Conservation (phyloP, 2,888 invertebrate species). For the Caprella mutica region DNA sequence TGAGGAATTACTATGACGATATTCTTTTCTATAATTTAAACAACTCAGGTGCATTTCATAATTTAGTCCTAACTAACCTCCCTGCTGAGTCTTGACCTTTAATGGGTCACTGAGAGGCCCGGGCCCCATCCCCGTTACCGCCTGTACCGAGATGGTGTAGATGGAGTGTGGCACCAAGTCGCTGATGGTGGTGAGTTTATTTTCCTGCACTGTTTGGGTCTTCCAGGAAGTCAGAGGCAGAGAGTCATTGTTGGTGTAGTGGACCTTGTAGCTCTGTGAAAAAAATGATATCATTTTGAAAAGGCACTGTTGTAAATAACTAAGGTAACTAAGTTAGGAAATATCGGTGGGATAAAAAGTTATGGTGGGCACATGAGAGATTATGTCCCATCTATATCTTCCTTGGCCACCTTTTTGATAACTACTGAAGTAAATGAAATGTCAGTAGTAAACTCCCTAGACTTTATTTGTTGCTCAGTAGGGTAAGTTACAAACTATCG, state of each 20-base stretch:
- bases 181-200: constrained; percentile 81
- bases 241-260: constrained; percentile 81
- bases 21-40: no score
- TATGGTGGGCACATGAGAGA: no score
- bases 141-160: constrained; percentile 87
- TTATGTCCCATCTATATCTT: no score
- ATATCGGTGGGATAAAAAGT: no score
- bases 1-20: no score
- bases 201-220: constrained; percentile 85
- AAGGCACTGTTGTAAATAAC: constrained; percentile 4
- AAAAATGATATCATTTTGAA: constrained; percentile 8
- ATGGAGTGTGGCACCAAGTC: constrained; percentile 82
- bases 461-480: no score
- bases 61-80: constrained; percentile 50
- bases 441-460: no score
- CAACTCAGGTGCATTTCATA: no score
- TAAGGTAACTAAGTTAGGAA: no score
- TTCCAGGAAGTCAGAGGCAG: constrained; percentile 81
- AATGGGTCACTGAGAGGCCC: constrained; percentile 92
- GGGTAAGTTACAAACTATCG: no score
- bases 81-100: constrained; percentile 96
- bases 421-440: no score
- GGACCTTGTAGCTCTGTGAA: constrained; percentile 64
- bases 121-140: constrained; percentile 84
- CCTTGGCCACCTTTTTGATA: no score